phyloP scores from a whole-genome alignment of 2,113 vertebrate species.

The Oenanthe melanoleuca region DNA sequence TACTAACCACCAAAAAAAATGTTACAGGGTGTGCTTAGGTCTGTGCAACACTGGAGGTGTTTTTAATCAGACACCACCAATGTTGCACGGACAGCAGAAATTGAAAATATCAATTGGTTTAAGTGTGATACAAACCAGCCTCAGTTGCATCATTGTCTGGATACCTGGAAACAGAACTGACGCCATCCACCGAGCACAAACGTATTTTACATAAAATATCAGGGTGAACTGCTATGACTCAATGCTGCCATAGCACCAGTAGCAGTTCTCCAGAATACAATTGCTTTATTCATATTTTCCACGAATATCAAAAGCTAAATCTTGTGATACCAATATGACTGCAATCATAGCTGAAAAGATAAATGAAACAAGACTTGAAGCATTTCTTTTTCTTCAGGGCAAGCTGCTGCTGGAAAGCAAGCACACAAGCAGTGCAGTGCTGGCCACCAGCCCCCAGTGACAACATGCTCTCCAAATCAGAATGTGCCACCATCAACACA shows the following conservation, averaged over 20 bases:
- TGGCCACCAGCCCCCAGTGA: background rate
- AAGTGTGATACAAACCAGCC: background rate
- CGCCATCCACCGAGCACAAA: background rate
- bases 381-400: background rate
- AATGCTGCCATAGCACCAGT: background rate
- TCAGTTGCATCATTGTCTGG: background rate
- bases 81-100: background rate
- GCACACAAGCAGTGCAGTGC: background rate
- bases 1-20: background rate
- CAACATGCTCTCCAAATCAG: background rate
- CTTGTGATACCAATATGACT: conserved; percentile 63
- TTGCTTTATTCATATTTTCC: conserved; percentile 25
- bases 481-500: conserved; percentile 55
- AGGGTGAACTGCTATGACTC: background rate
- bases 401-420: conserved; percentile 3
- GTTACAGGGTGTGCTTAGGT: background rate
- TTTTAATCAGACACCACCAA: background rate
- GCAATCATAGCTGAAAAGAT: conserved; percentile 30
- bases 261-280: background rate
- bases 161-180: background rate
- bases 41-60: background rate
- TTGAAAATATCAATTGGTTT: background rate
- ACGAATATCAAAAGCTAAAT: conserved; percentile 20
- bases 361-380: conserved; percentile 27
- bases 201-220: conserved; percentile 1